phyloP scores from a whole-genome alignment of 1,140 invertebrate species.

The Lethrus apterus region DNA sequence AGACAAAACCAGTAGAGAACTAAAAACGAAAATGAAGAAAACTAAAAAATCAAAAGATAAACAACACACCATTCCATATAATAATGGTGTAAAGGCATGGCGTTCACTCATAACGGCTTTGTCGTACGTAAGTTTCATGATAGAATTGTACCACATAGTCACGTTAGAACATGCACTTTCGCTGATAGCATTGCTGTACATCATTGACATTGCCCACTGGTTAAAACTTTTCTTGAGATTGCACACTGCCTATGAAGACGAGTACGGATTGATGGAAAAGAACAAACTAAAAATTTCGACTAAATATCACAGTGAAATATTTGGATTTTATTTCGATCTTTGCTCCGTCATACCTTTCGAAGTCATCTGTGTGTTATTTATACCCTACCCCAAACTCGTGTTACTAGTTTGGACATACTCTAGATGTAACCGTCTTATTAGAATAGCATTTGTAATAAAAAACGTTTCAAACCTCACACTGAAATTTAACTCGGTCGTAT shows the following conservation, averaged over 20 bases:
- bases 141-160: conserved; percentile 8
- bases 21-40: conserved; percentile 1
- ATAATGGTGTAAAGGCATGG: neutral
- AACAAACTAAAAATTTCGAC: conserved; percentile 11
- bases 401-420: conserved; percentile 1
- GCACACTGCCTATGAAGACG: conserved; percentile 18
- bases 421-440: conserved; percentile 1
- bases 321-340: conserved; percentile 19
- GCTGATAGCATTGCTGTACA: neutral
- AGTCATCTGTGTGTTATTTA: conserved; percentile 3
- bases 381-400: neutral
- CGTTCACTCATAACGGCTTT: neutral
- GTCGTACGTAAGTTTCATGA: neutral
- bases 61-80: neutral
- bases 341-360: conserved; percentile 17
- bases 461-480: neutral
- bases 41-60: neutral
- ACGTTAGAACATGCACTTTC: neutral
- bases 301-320: conserved; percentile 1
- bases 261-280: conserved; percentile 17
- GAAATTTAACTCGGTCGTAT: conserved; percentile 3
- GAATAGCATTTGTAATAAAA: neutral
- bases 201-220: conserved; percentile 13
- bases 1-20: neutral
- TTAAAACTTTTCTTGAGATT: conserved; percentile 19